Percentiles rank a stretch among this genome's conserved stretches.
These are phyloP conservation scores for Falco concolor DNA, from an alignment of 2,797 vertebrate genomes.

Conservation along the genomic window DNA sequence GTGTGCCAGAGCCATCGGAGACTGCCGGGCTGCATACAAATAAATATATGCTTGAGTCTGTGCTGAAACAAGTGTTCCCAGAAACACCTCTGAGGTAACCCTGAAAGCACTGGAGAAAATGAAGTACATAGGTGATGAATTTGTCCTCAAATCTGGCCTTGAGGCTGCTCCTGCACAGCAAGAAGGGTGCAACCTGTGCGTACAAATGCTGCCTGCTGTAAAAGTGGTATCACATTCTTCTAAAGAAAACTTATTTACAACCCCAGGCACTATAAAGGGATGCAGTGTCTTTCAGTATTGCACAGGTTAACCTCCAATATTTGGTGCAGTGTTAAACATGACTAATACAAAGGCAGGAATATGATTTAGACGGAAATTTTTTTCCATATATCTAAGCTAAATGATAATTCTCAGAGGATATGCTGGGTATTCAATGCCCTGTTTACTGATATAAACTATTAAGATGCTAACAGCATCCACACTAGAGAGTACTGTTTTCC, in stretches of 20 bases:
- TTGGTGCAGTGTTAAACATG: neutral
- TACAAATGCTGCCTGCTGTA: neutral
- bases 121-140: neutral
- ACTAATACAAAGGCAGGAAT: neutral
- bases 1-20: neutral
- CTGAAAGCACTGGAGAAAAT: neutral
- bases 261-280: neutral
- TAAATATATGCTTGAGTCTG: rapidly evolving
- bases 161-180: neutral
- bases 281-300: neutral
- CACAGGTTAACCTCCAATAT: neutral
- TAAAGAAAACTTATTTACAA: neutral
- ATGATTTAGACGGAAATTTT: neutral
- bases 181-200: neutral
- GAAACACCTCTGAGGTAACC: neutral
- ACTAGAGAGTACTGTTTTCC: neutral
- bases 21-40: neutral
- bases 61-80: neutral
- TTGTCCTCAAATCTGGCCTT: neutral
- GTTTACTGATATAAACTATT: neutral
- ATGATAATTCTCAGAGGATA: neutral
- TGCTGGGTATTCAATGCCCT: neutral
- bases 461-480: neutral
- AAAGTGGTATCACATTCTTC: neutral
- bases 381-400: neutral